Conservation (phyloP, 2,113 vertebrate species). For the Lamprotornis superbus region DNA sequence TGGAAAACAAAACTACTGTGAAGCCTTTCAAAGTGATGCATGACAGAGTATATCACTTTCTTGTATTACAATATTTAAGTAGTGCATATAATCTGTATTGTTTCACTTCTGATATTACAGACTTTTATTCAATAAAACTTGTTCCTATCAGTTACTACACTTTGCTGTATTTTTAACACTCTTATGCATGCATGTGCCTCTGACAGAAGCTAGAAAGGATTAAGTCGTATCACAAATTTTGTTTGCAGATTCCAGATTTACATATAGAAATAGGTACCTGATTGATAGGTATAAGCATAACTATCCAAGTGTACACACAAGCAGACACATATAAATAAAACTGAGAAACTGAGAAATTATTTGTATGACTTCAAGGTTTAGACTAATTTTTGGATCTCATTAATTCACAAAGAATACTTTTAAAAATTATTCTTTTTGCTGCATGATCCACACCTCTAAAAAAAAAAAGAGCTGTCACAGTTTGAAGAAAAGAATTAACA, state of each 20-base stretch:
- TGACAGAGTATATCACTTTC: not conserved
- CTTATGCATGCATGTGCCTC: not conserved
- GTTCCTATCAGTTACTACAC: not conserved
- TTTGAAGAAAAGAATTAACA: not conserved
- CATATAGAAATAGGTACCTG: not conserved
- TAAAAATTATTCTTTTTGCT: not conserved
- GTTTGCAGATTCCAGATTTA: not conserved
- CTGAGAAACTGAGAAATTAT: fast-evolving
- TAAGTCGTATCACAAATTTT: not conserved
- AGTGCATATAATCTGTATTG: not conserved
- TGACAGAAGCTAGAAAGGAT: not conserved
- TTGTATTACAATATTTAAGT: not conserved
- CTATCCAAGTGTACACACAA: not conserved
- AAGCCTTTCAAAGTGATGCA: not conserved
- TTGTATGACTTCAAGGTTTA: not conserved
- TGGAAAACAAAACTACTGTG: not conserved
- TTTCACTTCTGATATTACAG: not conserved
- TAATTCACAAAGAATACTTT: not conserved
- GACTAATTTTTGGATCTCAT: not conserved
- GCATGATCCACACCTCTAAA: not conserved
- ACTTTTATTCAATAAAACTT: not conserved
- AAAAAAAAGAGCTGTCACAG: not conserved
- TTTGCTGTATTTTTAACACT: not conserved
- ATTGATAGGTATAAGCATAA: not conserved
- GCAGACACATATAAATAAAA: not conserved